A percentile compares a stretch with the other conserved stretches of the same genome.
Evolutionary conservation across 2,797 vertebrate species (phyloP).

Genomic region (Siniperca undulata): DNA sequence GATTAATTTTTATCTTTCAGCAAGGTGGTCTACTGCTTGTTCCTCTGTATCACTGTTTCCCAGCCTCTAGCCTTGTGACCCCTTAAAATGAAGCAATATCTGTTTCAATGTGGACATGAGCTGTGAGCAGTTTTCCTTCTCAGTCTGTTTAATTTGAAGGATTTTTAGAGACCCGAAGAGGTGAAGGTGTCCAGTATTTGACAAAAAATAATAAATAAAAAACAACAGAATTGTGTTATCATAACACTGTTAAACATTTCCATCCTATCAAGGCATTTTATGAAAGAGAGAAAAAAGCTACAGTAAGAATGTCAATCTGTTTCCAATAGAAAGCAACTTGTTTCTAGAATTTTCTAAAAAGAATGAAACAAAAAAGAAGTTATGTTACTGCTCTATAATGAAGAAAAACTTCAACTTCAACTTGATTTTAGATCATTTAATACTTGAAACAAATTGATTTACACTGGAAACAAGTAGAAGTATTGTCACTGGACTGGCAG

Average conservation of each 20-base stretch:
- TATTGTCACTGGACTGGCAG: neutral
- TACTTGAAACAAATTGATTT: neutral
- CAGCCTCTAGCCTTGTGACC: neutral
- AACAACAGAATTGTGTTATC: neutral
- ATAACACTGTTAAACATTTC: neutral
- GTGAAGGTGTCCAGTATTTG: neutral
- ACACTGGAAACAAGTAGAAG: neutral
- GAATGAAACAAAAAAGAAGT: neutral
- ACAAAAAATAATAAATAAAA: neutral
- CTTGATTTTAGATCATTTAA: neutral
- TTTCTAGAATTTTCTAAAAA: neutral
- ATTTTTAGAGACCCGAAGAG: neutral
- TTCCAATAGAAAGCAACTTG: neutral
- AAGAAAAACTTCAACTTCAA: neutral
- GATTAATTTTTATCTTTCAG: slow-evolving; percentile 3
- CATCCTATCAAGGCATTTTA: neutral
- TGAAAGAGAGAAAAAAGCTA: too few relatives aligned
- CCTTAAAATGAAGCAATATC: neutral
- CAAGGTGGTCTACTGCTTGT: neutral
- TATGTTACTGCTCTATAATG: neutral
- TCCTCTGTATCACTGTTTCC: slow-evolving; percentile 2
- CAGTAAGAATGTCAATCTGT: neutral
- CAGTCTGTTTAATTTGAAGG: neutral
- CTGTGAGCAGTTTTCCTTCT: slow-evolving; percentile 1
- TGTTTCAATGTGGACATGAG: neutral